Base-by-base conservation (phyloP, 1,140 invertebrate species). In the Whitmania pigra region DNA sequence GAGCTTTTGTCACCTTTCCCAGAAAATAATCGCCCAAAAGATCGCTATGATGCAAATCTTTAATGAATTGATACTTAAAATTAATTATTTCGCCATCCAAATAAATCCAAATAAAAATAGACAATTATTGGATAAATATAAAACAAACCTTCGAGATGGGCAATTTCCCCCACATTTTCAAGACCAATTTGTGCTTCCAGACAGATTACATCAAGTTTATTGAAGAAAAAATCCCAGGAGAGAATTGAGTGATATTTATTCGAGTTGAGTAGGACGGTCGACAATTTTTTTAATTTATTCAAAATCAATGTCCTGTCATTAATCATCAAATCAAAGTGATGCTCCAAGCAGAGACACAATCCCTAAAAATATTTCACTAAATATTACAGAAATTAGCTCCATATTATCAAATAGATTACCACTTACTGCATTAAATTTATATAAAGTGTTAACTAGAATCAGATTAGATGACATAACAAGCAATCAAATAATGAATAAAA, bases 161-260 rank as follows among this genome's bases (percentile, higher is more conserved):
- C 17, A 13, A 72, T 66, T 27, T 82, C 79, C 27, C 79, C 80
- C 69, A 72, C 76, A 40, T 75, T 79, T 74, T 81, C 81, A 31
- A 82, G 72, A 74, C 80, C 80, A 27, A 81, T 73, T 73, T 82
- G 80, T n/a, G 79, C 80, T 83, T 99, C 97, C 17, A 99, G 82
- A 77, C 94, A 95, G 2, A 99, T 83, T 0, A 92, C 89, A 79
- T 99, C 96, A 81, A 99, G 98, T 67, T 95, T 87, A 81, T 94
- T 94, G 6, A 97, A 85, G 80, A 99, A 99, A 84, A 99, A 99
- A 73, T 98, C 93, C 95, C 96, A 99, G 0, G 88, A 88, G 11
- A 99, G 85, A 73, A 98, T 91, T 75, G 88, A 88, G 54, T 93
- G 85, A 79, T 97, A 92, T 74, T 89, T 90, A 13, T 63, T 63